These are phyloP conservation scores for Ectropis crepuscularia DNA, from an alignment of 2,888 invertebrate genomes.

Conservation along the genomic window DNA sequence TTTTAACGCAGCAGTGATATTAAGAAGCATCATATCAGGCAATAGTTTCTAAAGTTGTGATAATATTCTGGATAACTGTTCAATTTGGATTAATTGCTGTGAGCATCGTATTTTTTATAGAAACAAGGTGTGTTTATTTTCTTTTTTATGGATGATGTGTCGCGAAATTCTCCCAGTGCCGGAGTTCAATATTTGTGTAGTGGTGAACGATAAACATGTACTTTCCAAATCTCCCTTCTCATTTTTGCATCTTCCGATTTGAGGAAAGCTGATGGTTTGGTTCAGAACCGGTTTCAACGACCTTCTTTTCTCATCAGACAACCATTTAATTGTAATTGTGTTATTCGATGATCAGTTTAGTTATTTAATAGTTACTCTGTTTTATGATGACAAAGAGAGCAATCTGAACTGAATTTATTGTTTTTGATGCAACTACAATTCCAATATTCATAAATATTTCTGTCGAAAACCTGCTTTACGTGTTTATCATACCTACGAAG, in stretches of 20 bases:
- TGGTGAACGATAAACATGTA: not conserved
- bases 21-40: constrained; percentile 37
- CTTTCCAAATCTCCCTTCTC: not conserved
- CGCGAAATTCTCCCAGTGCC: not conserved
- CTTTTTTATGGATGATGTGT: not conserved
- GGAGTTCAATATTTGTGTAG: not conserved
- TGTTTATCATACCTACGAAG: constrained; percentile 28
- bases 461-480: constrained; percentile 33
- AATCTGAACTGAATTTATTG: not conserved
- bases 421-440: not conserved
- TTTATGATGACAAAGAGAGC: not conserved
- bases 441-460: constrained; percentile 6
- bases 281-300: constrained; percentile 28
- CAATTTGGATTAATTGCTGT: constrained; percentile 3
- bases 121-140: constrained; percentile 20
- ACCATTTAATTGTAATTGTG: constrained; percentile 9
- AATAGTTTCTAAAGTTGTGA: constrained; percentile 22
- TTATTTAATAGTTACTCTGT: not conserved
- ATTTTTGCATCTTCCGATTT: not conserved
- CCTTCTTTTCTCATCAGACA: constrained; percentile 17
- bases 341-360: not conserved
- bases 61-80: not conserved
- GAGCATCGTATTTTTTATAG: not conserved
- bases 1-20: constrained; percentile 34
- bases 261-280: constrained; percentile 13